These are phyloP conservation scores for Ostrea denselamellosa DNA, from an alignment of 1,140 invertebrate genomes.

Conservation along the genomic window DNA sequence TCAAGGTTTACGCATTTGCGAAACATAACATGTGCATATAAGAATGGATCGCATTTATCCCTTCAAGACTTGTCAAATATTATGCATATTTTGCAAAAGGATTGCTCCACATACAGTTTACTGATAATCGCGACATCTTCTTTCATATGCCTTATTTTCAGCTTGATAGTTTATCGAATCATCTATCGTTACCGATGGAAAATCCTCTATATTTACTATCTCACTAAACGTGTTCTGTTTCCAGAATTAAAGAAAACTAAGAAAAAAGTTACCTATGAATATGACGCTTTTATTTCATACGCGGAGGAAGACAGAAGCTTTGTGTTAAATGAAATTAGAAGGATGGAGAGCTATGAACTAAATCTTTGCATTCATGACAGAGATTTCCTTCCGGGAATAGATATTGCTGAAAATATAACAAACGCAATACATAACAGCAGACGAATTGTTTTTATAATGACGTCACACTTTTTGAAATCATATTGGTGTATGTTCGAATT, in stretches of 20 bases:
- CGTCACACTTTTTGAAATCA: constrained; percentile 82
- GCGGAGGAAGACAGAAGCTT: constrained; percentile 35
- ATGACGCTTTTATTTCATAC: constrained; percentile 46
- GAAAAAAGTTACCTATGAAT: constrained; percentile 42
- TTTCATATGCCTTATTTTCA: neutral
- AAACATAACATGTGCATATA: neutral
- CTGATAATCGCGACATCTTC: constrained; percentile 24
- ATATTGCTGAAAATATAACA: constrained; percentile 83
- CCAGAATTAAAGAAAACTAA: neutral
- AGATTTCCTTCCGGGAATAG: constrained; percentile 91
- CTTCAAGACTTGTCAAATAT: neutral
- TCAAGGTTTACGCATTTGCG: neutral
- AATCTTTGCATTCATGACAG: constrained; percentile 91
- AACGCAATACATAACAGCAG: constrained; percentile 82
- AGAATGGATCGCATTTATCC: neutral
- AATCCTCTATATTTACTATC: constrained; percentile 44
- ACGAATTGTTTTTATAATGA: constrained; percentile 83
- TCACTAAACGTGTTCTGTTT: constrained; percentile 3
- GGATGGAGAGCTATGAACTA: constrained; percentile 20
- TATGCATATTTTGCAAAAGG: neutral
- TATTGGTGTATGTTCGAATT: constrained; percentile 85
- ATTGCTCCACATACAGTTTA: constrained; percentile 32
- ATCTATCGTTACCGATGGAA: constrained; percentile 47
- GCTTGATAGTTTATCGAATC: neutral
- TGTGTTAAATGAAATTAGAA: constrained; percentile 33